Percentiles rank a stretch among this genome's conserved stretches.
These are phyloP conservation scores for Sebastes alutus DNA, from an alignment of 2,797 vertebrate species.

Conservation along the genomic window DNA sequence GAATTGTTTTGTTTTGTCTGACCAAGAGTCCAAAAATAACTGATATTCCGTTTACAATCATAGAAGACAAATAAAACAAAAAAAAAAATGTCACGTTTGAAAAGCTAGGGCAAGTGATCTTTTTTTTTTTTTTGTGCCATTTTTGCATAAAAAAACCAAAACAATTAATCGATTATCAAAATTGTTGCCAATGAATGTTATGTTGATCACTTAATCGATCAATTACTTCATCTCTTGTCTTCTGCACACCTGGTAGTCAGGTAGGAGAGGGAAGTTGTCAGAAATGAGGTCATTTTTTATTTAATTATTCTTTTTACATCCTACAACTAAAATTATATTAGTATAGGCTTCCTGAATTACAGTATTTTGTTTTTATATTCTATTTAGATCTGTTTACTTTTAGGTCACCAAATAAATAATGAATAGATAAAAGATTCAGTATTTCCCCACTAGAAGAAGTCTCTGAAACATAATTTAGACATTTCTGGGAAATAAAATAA, in stretches of 20 bases:
- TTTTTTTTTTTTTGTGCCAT: no score
- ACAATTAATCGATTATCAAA: no score
- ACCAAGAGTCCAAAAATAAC: background rate
- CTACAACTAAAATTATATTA: no score
- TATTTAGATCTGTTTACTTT: background rate
- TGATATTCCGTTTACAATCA: no score
- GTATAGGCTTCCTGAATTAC: background rate
- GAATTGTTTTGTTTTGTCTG: background rate
- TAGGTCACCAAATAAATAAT: background rate
- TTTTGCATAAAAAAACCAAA: no score
- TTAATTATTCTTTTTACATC: no score
- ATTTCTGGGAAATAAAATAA: background rate
- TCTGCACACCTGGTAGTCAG: background rate
- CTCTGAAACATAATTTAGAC: no score
- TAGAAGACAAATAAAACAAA: no score
- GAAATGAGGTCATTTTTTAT: no score
- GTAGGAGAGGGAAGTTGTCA: background rate
- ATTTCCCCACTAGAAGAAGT: background rate
- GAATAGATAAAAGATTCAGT: background rate
- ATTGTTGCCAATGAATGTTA: no score
- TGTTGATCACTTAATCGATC: background rate
- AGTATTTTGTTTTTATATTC: background rate
- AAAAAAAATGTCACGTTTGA: no score
- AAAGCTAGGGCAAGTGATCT: no score
- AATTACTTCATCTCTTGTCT: background rate